phyloP scores from a whole-genome alignment of 1,140 invertebrate species.

The Drosophila pachea region DNA sequence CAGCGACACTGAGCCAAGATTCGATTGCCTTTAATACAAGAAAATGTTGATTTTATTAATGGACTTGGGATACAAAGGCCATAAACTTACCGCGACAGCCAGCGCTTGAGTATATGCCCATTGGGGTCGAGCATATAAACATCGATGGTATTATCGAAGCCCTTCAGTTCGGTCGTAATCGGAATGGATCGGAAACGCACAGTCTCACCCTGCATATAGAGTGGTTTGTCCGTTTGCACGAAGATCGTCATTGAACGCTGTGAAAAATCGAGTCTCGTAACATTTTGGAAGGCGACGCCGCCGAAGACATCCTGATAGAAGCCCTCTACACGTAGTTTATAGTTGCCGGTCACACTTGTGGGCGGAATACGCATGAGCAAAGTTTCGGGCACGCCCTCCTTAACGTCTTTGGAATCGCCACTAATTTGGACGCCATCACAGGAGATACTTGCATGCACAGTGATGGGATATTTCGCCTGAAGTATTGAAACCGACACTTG shows the following conservation, averaged over 20 bases:
- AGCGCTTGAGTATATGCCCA: conserved; percentile 91
- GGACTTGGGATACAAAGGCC: neutral
- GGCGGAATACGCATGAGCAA: conserved; percentile 91
- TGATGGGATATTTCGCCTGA: conserved; percentile 85
- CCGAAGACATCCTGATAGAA: conserved; percentile 90
- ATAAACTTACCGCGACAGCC: conserved; percentile 85
- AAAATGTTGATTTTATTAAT: no score
- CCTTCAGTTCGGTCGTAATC: conserved; percentile 92
- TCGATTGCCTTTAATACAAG: conserved; percentile 82
- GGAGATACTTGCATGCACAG: conserved; percentile 89
- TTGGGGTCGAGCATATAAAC: conserved; percentile 94
- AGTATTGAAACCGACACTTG: conserved; percentile 89
- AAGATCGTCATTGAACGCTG: conserved; percentile 96
- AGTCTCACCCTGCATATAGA: conserved; percentile 95
- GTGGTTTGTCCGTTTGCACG: conserved; percentile 95
- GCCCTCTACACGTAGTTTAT: conserved; percentile 93
- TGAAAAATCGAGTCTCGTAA: conserved; percentile 88
- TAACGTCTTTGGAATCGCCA: conserved; percentile 87
- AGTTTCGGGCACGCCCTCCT: conserved; percentile 89
- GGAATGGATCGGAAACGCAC: conserved; percentile 93
- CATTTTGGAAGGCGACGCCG: conserved; percentile 90
- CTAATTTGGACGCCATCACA: conserved; percentile 92
- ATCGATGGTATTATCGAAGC: conserved; percentile 92
- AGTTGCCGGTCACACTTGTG: conserved; percentile 89
- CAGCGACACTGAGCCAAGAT: conserved; percentile 93